These are phyloP conservation scores for Clostera curtula DNA, from an alignment of 2,888 invertebrate genomes.

Conservation along the genomic window DNA sequence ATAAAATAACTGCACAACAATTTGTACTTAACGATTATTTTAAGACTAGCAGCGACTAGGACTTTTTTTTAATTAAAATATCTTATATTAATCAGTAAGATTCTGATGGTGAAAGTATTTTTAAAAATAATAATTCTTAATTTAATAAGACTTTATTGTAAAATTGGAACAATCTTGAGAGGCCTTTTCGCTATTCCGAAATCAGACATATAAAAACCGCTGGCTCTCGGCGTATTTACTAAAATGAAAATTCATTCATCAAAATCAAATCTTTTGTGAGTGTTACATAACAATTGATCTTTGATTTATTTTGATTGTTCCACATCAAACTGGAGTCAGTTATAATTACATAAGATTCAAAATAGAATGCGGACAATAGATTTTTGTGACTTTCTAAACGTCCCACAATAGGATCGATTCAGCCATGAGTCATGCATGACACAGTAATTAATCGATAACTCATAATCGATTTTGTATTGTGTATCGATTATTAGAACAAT, in stretches of 20 bases:
- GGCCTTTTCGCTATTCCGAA: too few relatives aligned
- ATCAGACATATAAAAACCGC: too few relatives aligned
- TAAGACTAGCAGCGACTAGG: too few relatives aligned
- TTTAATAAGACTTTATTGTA: too few relatives aligned
- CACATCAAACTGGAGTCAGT: slow-evolving; percentile 2
- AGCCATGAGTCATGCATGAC: too few relatives aligned
- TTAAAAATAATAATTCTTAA: too few relatives aligned
- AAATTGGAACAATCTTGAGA: too few relatives aligned
- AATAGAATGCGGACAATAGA: slow-evolving; percentile 2
- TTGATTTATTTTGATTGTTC: neutral
- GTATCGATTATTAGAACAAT: slow-evolving; percentile 11
- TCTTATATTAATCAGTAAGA: too few relatives aligned
- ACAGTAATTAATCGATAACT: slow-evolving; percentile 24
- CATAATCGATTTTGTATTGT: slow-evolving; percentile 14
- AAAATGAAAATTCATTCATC: slow-evolving; percentile 9
- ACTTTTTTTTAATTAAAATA: too few relatives aligned
- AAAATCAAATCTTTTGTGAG: slow-evolving; percentile 9
- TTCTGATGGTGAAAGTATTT: too few relatives aligned
- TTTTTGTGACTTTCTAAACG: slow-evolving; percentile 22
- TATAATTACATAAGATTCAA: slow-evolving; percentile 2
- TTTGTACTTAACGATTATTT: too few relatives aligned
- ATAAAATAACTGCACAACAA: too few relatives aligned
- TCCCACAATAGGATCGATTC: slow-evolving; percentile 16
- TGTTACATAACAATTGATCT: slow-evolving; percentile 3
- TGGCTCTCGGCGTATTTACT: slow-evolving; percentile 4